Conservation (phyloP, 1,140 invertebrate genomes). For the Euwallacea fornicatus region DNA sequence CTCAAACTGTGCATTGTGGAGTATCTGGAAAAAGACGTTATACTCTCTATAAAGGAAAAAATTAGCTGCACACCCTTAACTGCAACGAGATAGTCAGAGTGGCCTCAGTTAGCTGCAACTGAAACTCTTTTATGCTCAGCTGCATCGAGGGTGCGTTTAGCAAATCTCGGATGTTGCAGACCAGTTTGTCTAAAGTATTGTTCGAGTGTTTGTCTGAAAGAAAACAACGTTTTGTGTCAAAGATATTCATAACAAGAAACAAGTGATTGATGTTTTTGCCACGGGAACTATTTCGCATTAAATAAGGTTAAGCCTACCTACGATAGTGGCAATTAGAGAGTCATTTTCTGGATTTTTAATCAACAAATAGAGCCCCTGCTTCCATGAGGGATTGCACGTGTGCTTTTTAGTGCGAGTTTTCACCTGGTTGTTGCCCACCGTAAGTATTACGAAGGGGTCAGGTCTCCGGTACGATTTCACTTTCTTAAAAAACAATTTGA, state of each 20-base stretch:
- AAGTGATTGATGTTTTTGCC: no score
- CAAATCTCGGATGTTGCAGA: constrained; percentile 41
- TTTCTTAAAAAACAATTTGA: constrained; percentile 56
- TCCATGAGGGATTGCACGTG: constrained; percentile 69
- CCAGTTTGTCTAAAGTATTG: constrained; percentile 37
- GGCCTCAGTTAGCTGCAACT: constrained; percentile 62
- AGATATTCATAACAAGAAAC: neutral
- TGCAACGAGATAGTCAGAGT: constrained; percentile 76
- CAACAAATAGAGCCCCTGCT: constrained; percentile 86
- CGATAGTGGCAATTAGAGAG: constrained; percentile 68
- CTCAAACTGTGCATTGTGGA: constrained; percentile 34
- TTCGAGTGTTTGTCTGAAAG: constrained; percentile 42
- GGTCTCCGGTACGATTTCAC: constrained; percentile 67
- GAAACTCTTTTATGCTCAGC: constrained; percentile 44
- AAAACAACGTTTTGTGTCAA: neutral
- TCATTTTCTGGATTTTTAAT: constrained; percentile 86
- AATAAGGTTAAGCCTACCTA: constrained; percentile 18
- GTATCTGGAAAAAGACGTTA: constrained; percentile 25
- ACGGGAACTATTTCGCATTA: neutral
- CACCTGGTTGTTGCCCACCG: constrained; percentile 70
- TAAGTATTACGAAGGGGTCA: constrained; percentile 72
- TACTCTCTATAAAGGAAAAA: no score
- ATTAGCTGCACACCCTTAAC: constrained; percentile 63
- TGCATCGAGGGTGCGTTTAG: constrained; percentile 36
- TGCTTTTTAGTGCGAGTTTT: constrained; percentile 69